These are phyloP conservation scores for Macrotus californicus DNA, from an alignment of 2,113 vertebrate species.

Conservation along the genomic window DNA sequence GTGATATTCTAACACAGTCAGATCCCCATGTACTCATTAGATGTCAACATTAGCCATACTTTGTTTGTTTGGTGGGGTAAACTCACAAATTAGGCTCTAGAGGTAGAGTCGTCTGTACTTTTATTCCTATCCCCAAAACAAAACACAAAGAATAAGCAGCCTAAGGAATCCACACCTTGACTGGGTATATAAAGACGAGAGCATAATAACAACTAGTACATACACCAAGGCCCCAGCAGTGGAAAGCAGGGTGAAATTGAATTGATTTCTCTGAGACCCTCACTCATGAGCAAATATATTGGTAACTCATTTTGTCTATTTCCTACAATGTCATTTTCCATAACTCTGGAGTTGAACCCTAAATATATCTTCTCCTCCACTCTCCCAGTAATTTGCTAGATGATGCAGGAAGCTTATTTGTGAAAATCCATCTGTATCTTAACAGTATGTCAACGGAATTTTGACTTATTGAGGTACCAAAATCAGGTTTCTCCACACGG, in stretches of 20 bases:
- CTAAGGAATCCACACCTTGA: not conserved
- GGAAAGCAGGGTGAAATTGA: not conserved
- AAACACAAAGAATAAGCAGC: not conserved
- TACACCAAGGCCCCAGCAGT: not conserved
- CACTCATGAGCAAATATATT: not conserved
- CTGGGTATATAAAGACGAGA: not conserved
- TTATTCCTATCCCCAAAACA: constrained; percentile 6
- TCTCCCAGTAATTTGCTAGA: constrained; percentile 43
- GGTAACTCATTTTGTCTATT: not conserved
- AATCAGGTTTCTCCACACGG: constrained; percentile 60
- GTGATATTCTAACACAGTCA: not conserved
- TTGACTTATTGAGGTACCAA: constrained; percentile 50
- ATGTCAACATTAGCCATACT: constrained; percentile 36
- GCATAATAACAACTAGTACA: not conserved
- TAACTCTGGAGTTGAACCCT: constrained; percentile 24
- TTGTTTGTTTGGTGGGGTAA: constrained; percentile 57
- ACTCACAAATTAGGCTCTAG: constrained; percentile 32
- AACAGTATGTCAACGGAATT: constrained; percentile 45
- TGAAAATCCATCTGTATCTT: constrained; percentile 43
- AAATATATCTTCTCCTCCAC: constrained; percentile 34
- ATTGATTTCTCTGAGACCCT: constrained; percentile 4
- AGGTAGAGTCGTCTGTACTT: not conserved
- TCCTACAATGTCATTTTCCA: constrained; percentile 14
- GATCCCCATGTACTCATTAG: not conserved
- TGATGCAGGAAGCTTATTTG: constrained; percentile 25